Conservation (phyloP, 2,113 vertebrate genomes). For the Oplegnathus fasciatus region DNA sequence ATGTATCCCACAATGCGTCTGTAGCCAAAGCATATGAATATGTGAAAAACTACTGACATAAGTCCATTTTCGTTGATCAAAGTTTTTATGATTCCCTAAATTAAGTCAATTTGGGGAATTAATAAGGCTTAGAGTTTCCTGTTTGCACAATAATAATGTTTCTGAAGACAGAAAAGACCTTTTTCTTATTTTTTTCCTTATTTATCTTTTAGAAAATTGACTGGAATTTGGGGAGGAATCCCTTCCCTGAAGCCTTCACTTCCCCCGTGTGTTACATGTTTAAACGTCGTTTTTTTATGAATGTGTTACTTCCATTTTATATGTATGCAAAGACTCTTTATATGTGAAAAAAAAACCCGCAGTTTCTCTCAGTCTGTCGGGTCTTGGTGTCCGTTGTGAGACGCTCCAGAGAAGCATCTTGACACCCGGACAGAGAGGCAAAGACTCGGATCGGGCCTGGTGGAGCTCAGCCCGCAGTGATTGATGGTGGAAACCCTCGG, state of each 20-base stretch:
- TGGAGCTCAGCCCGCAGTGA: constrained; percentile 46
- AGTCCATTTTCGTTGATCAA: too few relatives aligned
- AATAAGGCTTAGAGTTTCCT: background rate
- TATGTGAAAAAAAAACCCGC: background rate
- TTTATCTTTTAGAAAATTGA: background rate
- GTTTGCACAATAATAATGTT: background rate
- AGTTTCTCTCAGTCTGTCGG: background rate
- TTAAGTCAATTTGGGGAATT: background rate
- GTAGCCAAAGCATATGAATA: background rate
- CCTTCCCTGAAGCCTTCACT: background rate
- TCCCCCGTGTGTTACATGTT: too few relatives aligned
- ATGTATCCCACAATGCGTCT: background rate
- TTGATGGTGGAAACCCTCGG: constrained; percentile 60
- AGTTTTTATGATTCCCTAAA: background rate
- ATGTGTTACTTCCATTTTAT: background rate
- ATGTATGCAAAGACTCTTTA: too few relatives aligned
- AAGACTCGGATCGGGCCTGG: background rate
- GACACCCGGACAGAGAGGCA: background rate
- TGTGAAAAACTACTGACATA: too few relatives aligned
- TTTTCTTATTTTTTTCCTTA: background rate
- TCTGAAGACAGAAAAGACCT: background rate
- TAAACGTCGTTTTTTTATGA: background rate
- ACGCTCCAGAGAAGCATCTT: constrained; percentile 4
- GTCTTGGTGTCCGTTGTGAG: background rate
- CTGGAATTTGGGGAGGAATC: background rate